Evolutionary conservation across 2,797 vertebrate species (phyloP).

Genomic region (Hippoglossus hippoglossus): DNA sequence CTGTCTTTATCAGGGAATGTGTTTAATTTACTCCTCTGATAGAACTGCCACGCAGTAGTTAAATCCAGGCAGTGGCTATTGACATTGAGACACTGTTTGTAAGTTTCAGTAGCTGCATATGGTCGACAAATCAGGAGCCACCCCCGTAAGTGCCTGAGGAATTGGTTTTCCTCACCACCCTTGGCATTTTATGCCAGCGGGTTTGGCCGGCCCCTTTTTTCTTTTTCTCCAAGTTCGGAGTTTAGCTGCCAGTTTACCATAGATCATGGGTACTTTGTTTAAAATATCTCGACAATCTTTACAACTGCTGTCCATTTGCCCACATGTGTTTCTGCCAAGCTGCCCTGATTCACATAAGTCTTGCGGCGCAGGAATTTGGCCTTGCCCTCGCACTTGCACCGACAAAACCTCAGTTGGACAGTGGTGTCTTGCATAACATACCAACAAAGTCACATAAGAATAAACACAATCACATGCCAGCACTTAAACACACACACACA

Average conservation of each 20-base stretch:
- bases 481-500: constrained; percentile 35
- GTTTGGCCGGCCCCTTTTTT: constrained; percentile 57
- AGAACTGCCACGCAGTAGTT: background rate
- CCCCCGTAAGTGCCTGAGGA: constrained; percentile 7
- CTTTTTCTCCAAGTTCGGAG: constrained; percentile 48
- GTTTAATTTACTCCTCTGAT: background rate
- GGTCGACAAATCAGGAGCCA: constrained; percentile 36
- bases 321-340: constrained; percentile 81
- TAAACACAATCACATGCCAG: constrained; percentile 53
- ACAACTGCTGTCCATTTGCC: constrained; percentile 84
- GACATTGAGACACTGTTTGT: constrained; percentile 11
- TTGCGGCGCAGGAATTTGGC: constrained; percentile 81
- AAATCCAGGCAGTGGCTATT: background rate
- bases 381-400: constrained; percentile 71
- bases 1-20: background rate
- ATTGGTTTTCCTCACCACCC: constrained; percentile 48
- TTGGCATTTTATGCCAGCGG: constrained; percentile 58
- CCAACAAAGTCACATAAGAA: constrained; percentile 52
- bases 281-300: constrained; percentile 84
- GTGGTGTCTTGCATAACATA: constrained; percentile 67
- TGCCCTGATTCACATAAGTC: constrained; percentile 79
- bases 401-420: constrained; percentile 69
- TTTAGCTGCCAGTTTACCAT: constrained; percentile 79
- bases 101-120: constrained; percentile 24
- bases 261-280: constrained; percentile 84